A percentile compares a stretch with the other conserved stretches of the same genome.
phyloP scores from a whole-genome alignment of 2,888 invertebrate species.

The Calameuta idolon region DNA sequence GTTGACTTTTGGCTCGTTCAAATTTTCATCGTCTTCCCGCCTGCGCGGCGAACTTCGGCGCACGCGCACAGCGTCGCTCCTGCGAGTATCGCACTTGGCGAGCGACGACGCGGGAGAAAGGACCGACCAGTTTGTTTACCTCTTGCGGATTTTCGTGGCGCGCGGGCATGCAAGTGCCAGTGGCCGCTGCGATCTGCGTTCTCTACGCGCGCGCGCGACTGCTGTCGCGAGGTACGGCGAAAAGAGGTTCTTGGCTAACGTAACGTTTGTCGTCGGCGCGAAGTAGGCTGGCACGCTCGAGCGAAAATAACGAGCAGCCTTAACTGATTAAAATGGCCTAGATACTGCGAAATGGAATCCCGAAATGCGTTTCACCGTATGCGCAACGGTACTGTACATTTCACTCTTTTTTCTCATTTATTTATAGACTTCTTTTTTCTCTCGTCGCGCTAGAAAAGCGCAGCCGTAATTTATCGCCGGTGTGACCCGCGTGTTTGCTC shows the following conservation, averaged over 20 bases:
- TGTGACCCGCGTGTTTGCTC: not conserved
- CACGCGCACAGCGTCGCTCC: not conserved
- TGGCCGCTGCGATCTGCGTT: not conserved
- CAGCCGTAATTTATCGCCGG: not conserved
- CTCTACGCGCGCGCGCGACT: not conserved
- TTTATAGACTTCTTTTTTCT: not conserved
- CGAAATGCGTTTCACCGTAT: not conserved
- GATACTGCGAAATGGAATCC: not conserved
- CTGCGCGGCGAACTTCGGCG: not conserved
- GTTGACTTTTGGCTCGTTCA: not conserved
- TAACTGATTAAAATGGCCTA: not conserved
- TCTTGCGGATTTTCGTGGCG: not conserved
- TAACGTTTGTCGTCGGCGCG: not conserved
- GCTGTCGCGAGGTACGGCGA: not conserved
- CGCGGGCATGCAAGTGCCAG: not conserved
- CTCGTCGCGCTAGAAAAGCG: not conserved
- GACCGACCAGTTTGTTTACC: not conserved
- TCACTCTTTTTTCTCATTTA: not conserved
- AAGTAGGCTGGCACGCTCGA: not conserved
- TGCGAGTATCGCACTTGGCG: not conserved
- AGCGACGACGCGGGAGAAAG: not conserved
- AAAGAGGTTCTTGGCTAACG: not conserved
- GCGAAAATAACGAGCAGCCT: not conserved
- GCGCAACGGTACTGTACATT: not conserved
- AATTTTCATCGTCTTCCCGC: not conserved